These are phyloP conservation scores for Tetranychus truncatus DNA, from an alignment of 2,888 invertebrate genomes.

Conservation along the genomic window DNA sequence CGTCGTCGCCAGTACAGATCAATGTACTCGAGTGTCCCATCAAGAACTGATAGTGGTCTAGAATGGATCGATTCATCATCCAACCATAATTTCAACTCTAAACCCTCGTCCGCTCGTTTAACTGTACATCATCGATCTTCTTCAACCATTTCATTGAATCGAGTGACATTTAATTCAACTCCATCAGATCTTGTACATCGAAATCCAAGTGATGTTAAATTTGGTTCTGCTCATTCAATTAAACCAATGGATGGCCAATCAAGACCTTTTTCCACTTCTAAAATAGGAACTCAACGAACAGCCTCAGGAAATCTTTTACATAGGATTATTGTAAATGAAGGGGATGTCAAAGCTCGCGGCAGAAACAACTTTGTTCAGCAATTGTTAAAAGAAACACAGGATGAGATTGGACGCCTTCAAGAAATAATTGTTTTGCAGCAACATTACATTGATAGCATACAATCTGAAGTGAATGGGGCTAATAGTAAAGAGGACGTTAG, in stretches of 20 bases:
- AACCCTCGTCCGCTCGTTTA: neutral
- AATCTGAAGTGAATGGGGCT: neutral
- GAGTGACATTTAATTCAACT: neutral
- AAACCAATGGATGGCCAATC: neutral
- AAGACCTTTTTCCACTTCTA: neutral
- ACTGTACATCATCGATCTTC: neutral
- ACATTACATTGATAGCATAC: conserved; percentile 15
- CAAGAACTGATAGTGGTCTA: conserved; percentile 18
- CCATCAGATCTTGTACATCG: neutral
- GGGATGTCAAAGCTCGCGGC: neutral
- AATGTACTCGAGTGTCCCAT: conserved; percentile 15
- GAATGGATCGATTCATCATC: neutral
- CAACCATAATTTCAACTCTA: neutral
- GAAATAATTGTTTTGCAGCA: conserved; percentile 18
- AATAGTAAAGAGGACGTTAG: neutral
- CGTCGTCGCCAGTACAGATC: neutral
- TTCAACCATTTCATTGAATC: neutral
- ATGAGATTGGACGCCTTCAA: conserved; percentile 22
- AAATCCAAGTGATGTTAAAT: neutral
- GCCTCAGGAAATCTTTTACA: neutral
- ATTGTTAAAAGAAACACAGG: conserved; percentile 25
- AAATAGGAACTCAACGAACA: neutral
- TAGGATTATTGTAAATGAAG: neutral
- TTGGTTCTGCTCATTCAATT: neutral
- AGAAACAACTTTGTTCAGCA: neutral